Conservation (phyloP, 1,140 invertebrate genomes). For the Hycleus phaleratus region DNA sequence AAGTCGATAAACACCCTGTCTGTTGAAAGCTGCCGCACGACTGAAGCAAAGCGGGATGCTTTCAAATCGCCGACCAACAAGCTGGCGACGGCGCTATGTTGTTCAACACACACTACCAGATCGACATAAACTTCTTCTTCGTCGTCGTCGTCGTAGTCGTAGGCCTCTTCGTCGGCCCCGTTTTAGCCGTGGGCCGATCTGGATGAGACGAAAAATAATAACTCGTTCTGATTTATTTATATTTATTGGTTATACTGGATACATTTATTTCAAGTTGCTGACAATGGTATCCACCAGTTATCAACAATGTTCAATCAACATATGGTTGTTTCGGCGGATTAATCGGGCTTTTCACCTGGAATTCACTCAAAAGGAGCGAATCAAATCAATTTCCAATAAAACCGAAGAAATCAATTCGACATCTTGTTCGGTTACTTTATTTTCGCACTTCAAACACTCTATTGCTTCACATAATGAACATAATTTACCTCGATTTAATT, state of each 20-base stretch:
- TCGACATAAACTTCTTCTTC: too few species aligned
- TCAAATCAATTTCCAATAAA: too few species aligned
- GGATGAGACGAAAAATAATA: conserved; percentile 21
- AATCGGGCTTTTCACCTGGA: not conserved
- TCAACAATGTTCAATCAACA: too few species aligned
- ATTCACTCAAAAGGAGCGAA: not conserved
- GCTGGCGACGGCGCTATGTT: not conserved
- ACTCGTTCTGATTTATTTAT: conserved; percentile 24
- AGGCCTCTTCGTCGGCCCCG: not conserved
- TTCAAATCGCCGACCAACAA: too few species aligned
- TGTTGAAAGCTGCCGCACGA: not conserved
- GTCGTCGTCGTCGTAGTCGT: too few species aligned
- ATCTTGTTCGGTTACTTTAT: too few species aligned
- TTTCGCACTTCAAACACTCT: too few species aligned
- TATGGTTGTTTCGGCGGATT: not conserved
- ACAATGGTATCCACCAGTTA: not conserved
- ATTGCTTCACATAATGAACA: too few species aligned
- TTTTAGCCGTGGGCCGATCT: conserved; percentile 18
- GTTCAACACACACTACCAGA: not conserved
- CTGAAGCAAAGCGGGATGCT: not conserved
- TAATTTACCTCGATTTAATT: too few species aligned
- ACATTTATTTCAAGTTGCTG: conserved; percentile 9
- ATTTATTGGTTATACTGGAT: conserved; percentile 18
- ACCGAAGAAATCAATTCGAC: too few species aligned
- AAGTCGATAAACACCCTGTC: too few species aligned